phyloP scores from a whole-genome alignment of 2,797 vertebrate species.

The Gymnothorax javanicus region DNA sequence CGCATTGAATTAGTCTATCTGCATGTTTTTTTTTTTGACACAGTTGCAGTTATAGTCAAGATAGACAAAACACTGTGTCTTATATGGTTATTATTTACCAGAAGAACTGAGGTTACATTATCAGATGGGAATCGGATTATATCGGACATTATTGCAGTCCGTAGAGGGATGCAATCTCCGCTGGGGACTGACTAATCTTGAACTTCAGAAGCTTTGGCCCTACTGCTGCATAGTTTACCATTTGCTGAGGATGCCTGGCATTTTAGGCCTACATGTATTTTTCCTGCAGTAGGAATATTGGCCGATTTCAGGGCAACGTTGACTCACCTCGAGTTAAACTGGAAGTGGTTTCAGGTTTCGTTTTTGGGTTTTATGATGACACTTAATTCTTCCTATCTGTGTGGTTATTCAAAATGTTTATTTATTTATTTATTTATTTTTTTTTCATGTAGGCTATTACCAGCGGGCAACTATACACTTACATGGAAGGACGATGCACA shows the following conservation, averaged over 20 bases:
- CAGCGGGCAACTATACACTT: no score
- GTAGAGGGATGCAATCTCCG: neutral
- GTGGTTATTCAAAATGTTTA: neutral
- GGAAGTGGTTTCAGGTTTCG: no score
- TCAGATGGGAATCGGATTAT: neutral
- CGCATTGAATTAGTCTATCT: no score
- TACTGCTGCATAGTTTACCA: neutral
- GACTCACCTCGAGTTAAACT: neutral
- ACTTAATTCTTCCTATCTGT: neutral
- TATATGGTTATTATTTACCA: neutral
- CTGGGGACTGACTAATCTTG: neutral
- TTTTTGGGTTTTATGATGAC: no score
- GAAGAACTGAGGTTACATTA: neutral
- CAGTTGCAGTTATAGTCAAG: slow-evolving; percentile 1
- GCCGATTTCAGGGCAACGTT: neutral
- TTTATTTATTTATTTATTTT: no score
- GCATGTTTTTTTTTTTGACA: no score
- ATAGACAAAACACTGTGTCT: neutral
- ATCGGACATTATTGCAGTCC: neutral
- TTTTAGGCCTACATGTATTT: neutral
- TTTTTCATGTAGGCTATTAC: no score
- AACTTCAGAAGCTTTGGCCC: neutral
- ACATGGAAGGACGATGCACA: neutral
- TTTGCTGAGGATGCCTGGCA: neutral
- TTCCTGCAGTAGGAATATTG: neutral